Conservation (phyloP, 2,797 vertebrate genomes). For the Ptychadena robeensis region DNA sequence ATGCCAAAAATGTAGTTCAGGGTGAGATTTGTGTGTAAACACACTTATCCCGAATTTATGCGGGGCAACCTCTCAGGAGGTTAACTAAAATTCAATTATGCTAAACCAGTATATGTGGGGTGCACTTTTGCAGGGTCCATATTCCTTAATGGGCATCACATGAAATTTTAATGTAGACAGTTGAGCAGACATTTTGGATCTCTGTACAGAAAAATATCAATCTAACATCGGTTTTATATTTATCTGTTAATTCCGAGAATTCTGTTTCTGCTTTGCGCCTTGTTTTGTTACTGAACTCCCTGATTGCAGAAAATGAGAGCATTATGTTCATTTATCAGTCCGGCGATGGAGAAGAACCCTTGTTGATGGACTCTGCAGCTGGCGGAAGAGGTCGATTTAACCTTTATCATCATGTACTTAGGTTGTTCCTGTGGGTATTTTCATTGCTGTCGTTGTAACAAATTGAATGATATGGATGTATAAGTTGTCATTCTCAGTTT, state of each 20-base stretch:
- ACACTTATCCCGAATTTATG: too few relatives aligned
- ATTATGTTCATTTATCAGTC: not conserved
- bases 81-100: too few relatives aligned
- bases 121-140: not conserved
- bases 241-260: too few relatives aligned
- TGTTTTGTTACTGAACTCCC: not conserved
- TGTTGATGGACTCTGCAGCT: not conserved
- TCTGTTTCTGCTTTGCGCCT: not conserved
- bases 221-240: not conserved
- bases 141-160: not conserved
- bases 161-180: not conserved
- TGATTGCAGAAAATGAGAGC: constrained; percentile 3
- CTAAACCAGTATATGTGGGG: not conserved
- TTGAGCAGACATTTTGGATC: not conserved
- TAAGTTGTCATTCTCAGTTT: not conserved
- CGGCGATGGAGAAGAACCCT: not conserved
- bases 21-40: too few relatives aligned
- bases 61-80: too few relatives aligned
- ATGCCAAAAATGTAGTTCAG: too few relatives aligned
- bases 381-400: constrained; percentile 10
- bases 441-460: constrained; percentile 18
- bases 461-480: constrained; percentile 8
- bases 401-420: constrained; percentile 10
- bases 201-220: not conserved
- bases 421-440: constrained; percentile 5